Evolutionary conservation across 2,797 vertebrate genomes (phyloP).

Genomic region (Chloroceryle amazona): DNA sequence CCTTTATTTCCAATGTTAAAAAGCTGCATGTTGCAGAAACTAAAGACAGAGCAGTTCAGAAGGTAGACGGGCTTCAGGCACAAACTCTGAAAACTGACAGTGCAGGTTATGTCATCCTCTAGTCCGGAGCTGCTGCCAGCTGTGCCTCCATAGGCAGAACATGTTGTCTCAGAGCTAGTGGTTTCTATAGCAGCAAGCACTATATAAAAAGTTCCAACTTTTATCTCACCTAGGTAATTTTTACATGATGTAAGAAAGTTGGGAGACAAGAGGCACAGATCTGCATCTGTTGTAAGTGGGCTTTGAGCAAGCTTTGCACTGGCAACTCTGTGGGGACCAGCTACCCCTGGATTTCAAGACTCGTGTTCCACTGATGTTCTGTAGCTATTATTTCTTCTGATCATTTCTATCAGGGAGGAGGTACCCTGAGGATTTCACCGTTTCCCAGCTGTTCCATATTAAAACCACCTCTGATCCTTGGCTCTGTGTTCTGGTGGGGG

Average conservation of each 20-base stretch:
- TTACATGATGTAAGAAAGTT: not conserved
- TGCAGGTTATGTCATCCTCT: not conserved
- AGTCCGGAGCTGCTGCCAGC: not conserved
- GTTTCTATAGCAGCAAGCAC: constrained; percentile 29
- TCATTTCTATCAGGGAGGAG: not conserved
- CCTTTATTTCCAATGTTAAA: not conserved
- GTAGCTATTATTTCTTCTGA: not conserved
- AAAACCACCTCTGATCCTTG: not conserved
- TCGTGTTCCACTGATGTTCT: not conserved
- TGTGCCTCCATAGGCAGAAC: not conserved
- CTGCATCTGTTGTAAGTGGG: not conserved
- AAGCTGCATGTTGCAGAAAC: not conserved
- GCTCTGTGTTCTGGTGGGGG: not conserved
- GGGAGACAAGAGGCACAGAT: not conserved
- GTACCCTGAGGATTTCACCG: not conserved
- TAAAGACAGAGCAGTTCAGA: not conserved
- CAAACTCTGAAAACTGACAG: not conserved
- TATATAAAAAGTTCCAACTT: not conserved
- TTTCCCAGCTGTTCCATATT: not conserved
- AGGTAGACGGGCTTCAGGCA: not conserved
- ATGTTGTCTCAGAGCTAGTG: not conserved
- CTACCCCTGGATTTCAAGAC: not conserved
- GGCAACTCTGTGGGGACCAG: not conserved
- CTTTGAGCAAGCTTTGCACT: not conserved
- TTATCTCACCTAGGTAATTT: not conserved